phyloP scores from a whole-genome alignment of 1,140 invertebrate species.

The Drosophila ercepeae region DNA sequence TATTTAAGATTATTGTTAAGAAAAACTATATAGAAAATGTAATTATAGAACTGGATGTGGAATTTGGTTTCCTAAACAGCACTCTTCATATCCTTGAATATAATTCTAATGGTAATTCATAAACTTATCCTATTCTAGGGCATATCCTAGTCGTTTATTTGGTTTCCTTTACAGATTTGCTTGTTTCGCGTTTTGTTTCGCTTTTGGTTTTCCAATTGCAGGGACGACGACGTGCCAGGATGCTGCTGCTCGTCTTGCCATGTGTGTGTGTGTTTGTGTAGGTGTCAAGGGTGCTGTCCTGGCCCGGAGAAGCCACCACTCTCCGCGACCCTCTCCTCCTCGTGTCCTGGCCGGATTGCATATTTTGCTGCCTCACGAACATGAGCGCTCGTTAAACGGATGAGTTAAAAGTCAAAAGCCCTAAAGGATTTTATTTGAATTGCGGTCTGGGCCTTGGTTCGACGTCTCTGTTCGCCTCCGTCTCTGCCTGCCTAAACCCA shows the following conservation, averaged over 20 bases:
- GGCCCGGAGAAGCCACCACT: conserved; percentile 2
- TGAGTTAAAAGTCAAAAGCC: conserved; percentile 82
- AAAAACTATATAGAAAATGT: too few species aligned
- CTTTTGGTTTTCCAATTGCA: conserved; percentile 59
- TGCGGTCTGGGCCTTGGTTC: conserved; percentile 71
- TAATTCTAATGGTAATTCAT: too few species aligned
- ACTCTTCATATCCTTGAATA: too few species aligned
- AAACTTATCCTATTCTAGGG: too few species aligned
- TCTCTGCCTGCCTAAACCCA: too few species aligned
- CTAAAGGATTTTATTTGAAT: conserved; percentile 83
- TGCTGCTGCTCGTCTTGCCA: conserved; percentile 3
- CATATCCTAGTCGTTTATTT: too few species aligned
- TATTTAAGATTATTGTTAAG: too few species aligned
- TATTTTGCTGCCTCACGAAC: conserved; percentile 72
- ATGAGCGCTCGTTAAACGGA: conserved; percentile 80
- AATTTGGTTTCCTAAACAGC: too few species aligned
- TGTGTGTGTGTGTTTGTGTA: conserved; percentile 47
- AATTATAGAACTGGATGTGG: too few species aligned
- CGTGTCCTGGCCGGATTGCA: conserved; percentile 21
- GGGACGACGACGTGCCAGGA: conserved; percentile 54
- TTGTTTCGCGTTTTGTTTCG: conserved; percentile 68
- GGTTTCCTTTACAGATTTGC: conserved; percentile 17
- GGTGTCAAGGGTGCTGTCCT: conserved; percentile 78
- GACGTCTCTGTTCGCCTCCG: conserved; percentile 46
- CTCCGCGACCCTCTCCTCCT: neutral